Evolutionary conservation across 2,888 invertebrate species (phyloP), one percentile per base, ranked within the genome.

Genomic region (Autographa pulchrina): DNA sequence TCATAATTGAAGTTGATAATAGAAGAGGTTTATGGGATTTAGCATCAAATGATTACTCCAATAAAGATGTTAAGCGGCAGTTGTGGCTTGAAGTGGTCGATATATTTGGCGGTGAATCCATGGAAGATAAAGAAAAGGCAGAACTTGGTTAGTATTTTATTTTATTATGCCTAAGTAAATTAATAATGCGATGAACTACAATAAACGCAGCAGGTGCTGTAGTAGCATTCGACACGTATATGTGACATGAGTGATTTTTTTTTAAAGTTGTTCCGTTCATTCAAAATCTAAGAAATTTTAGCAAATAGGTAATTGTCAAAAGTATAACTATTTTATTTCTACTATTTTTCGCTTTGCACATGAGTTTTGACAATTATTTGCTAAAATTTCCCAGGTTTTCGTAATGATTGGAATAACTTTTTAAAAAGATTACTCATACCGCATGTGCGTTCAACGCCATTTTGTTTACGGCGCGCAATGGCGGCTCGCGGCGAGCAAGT

Each of bases 271-370:
- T 62, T 68, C 67, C 67, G 67, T 68, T 68, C 67, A 68, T 68
- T 68, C 62, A 68, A 62, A 68, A 68, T 68, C 67, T 68, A 62
- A 68, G 68, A 68, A 68, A 68, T 68, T 68, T 63, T 63, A 68
- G 63, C 62, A 68, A 68, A 68, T 68, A 68, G 68, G 68, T 68
- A 68, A 68, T 68, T 68, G 68, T 68, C 68, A 62, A 68, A 68
- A 68, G 68, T 68, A 68, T 68, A 62, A 68, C 68, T 68, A 68
- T 68, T 59, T 62, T 62, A 62, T 62, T 62, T 62, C 61, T 62
- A 62, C 61, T 62, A 62, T 62, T 41, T 62, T 62, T 62, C 61
- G 61, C 61, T 62, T 62, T 62, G 61, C 61, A 62, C 61, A 62
- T 62, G 61, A 62, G 32, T 32, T 32, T 32, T 32, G 32, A 32